Evolutionary conservation across 2,888 invertebrate genomes (phyloP).

Genomic region (Myathropa florea): DNA sequence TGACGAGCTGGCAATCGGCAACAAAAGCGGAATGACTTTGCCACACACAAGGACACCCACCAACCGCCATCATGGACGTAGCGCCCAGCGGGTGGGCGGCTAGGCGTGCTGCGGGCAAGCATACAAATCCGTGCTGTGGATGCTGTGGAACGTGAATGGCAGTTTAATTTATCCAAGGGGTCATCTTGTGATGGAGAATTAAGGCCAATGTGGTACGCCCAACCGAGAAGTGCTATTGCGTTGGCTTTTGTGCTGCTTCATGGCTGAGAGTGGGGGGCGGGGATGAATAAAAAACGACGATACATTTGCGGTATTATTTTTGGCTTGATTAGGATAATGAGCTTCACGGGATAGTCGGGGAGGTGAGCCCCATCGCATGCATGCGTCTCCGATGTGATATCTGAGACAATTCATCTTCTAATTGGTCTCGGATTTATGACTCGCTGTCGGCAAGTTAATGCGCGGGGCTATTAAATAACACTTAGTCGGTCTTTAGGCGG

Average conservation of each 20-base stretch:
- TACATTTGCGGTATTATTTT: constrained; percentile 5
- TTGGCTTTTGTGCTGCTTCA: constrained; percentile 18
- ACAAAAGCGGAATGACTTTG: not conserved
- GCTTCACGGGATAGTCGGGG: not conserved
- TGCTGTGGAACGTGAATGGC: constrained; percentile 65
- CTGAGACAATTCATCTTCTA: not conserved
- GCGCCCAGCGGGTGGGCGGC: not conserved
- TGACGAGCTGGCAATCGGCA: not conserved
- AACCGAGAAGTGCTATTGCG: constrained; percentile 47
- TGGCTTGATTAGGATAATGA: constrained; percentile 36
- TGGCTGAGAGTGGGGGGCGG: not conserved
- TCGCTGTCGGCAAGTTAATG: not conserved
- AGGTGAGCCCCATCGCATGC: not conserved
- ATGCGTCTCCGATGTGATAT: not conserved
- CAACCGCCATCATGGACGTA: not conserved
- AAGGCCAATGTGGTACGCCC: constrained; percentile 62
- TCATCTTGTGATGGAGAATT: constrained; percentile 67
- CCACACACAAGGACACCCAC: not conserved
- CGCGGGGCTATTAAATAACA: not conserved
- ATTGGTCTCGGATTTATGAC: not conserved
- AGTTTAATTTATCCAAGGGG: constrained; percentile 70
- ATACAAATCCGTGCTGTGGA: constrained; percentile 54
- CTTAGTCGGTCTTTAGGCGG: not conserved
- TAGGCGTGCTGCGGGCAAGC: not conserved
- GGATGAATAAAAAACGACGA: not conserved